Conservation (phyloP, 2,888 invertebrate genomes). For the Alitta virens region DNA sequence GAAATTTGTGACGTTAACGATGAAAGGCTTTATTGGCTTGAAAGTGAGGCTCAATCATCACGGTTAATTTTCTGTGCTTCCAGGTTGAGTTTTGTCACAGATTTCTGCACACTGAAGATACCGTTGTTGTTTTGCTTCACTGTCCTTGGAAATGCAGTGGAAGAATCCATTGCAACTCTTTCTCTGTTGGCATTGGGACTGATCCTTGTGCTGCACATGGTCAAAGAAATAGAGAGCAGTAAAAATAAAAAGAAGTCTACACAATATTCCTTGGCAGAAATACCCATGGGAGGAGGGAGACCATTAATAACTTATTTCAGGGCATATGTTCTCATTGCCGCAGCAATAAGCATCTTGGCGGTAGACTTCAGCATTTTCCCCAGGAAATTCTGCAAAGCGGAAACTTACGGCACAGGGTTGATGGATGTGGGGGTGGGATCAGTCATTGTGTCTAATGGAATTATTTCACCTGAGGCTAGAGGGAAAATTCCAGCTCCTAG, state of each 20-base stretch:
- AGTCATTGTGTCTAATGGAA: constrained; percentile 61
- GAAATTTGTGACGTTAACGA: too few species aligned
- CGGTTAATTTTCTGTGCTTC: background rate
- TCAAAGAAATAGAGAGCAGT: too few species aligned
- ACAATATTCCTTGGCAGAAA: too few species aligned
- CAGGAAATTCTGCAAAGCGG: constrained; percentile 81
- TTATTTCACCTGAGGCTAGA: constrained; percentile 49
- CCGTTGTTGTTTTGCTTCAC: constrained; percentile 34
- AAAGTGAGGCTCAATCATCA: background rate
- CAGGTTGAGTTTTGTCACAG: constrained; percentile 32
- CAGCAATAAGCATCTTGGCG: constrained; percentile 76
- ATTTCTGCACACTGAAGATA: constrained; percentile 36
- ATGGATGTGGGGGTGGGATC: constrained; percentile 96
- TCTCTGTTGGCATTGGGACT: background rate
- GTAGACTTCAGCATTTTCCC: constrained; percentile 92
- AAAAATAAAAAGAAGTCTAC: too few species aligned
- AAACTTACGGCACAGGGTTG: constrained; percentile 72
- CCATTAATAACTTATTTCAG: constrained; percentile 45
- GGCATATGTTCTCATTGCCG: constrained; percentile 42
- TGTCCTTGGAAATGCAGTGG: constrained; percentile 8
- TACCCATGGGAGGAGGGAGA: constrained; percentile 23
- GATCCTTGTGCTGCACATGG: background rate
- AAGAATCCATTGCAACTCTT: background rate
- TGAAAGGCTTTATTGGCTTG: background rate
- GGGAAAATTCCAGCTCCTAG: constrained; percentile 19